Percentiles rank a stretch among this genome's conserved stretches.
Conservation (phyloP, 2,113 vertebrate species). For the Cebidichthys violaceus region DNA sequence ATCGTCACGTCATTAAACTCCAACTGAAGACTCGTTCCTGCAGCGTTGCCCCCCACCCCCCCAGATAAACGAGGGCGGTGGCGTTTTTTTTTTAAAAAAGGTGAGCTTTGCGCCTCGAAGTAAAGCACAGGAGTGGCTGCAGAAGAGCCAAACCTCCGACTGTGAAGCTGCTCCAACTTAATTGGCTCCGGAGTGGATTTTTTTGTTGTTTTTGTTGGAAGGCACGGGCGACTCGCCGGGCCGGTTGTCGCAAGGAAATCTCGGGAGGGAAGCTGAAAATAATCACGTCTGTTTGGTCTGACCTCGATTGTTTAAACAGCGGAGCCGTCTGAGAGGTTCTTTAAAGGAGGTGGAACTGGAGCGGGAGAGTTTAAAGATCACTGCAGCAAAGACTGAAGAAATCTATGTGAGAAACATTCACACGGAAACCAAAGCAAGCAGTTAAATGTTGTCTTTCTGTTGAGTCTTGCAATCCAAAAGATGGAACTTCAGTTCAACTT, state of each 20-base stretch:
- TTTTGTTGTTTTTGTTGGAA: background rate
- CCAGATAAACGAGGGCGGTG: background rate
- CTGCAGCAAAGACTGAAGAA: background rate
- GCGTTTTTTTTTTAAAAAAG: background rate
- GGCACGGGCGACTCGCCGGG: background rate
- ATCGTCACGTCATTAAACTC: slow-evolving; percentile 12
- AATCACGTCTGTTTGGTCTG: slow-evolving; percentile 14
- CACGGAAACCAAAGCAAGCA: background rate
- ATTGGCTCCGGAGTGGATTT: slow-evolving; percentile 40
- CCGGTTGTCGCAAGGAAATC: background rate
- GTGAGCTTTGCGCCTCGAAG: slow-evolving; percentile 18
- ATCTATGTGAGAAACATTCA: background rate
- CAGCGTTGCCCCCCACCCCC: background rate
- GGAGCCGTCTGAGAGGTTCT: background rate
- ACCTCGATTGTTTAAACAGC: slow-evolving; percentile 33
- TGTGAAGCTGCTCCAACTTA: slow-evolving; percentile 5
- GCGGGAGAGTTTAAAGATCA: background rate
- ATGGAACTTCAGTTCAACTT: background rate
- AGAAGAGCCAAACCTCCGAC: background rate
- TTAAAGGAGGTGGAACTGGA: background rate
- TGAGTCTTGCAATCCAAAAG: background rate
- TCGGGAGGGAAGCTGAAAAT: slow-evolving; percentile 33
- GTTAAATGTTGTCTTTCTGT: background rate
- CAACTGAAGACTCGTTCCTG: background rate
- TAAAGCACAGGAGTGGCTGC: slow-evolving; percentile 25